Conservation (phyloP, 1,140 invertebrate genomes). For the Aphelinus certus region DNA sequence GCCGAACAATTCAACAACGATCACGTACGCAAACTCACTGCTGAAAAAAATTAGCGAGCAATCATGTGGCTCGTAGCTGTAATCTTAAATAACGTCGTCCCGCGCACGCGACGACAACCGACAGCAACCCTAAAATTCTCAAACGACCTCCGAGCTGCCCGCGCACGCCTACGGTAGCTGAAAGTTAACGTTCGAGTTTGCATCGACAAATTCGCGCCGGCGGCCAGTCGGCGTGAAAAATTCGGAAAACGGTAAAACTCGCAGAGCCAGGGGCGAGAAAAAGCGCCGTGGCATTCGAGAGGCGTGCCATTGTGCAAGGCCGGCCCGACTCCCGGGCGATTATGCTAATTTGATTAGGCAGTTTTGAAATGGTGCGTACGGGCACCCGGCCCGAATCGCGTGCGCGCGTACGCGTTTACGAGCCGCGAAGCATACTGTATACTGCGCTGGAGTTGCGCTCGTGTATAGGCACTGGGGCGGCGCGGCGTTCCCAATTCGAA, state of each 20-base stretch:
- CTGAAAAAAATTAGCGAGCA: not conserved
- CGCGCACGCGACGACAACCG: not conserved
- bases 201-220: conserved; percentile 19
- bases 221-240: too few species aligned
- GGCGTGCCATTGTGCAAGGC: conserved; percentile 40
- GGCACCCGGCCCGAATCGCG: conserved; percentile 3
- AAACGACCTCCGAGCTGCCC: not conserved
- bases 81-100: too few species aligned
- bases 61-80: not conserved
- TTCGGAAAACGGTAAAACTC: conserved; percentile 18
- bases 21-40: not conserved
- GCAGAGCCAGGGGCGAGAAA: conserved; percentile 11
- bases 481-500: too few species aligned
- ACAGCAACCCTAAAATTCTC: conserved; percentile 5
- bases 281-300: conserved; percentile 2
- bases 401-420: not conserved
- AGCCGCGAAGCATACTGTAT: too few species aligned
- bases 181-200: not conserved
- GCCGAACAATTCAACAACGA: conserved; percentile 21
- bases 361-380: conserved; percentile 41
- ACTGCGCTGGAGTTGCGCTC: too few species aligned
- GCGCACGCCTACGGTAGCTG: not conserved
- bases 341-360: conserved; percentile 48
- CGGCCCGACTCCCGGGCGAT: conserved; percentile 36
- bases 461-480: too few species aligned